phyloP scores from a whole-genome alignment of 2,797 vertebrate genomes.

The Rallus crepitans region DNA sequence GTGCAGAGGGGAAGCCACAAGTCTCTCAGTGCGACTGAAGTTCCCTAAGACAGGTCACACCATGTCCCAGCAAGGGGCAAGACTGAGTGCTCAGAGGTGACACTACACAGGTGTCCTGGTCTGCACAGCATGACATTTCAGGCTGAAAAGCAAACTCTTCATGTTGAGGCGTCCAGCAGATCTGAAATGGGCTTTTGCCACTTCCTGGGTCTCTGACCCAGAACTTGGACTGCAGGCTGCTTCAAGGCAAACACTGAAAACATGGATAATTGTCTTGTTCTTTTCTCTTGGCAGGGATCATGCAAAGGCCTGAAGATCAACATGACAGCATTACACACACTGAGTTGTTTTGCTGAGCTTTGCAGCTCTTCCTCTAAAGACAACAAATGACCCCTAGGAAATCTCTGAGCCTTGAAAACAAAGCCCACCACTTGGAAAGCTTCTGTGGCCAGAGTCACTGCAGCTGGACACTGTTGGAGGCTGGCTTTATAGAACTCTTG shows the following conservation, averaged over 20 bases:
- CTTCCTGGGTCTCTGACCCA: not conserved
- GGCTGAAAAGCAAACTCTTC: not conserved
- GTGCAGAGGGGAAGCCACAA: not conserved
- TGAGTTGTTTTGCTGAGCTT: not conserved
- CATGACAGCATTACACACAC: accelerated
- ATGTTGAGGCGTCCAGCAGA: not conserved
- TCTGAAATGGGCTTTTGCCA: not conserved
- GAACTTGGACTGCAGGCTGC: not conserved
- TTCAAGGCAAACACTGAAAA: not conserved
- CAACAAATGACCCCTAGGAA: not conserved
- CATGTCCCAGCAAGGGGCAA: not conserved
- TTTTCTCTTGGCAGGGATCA: not conserved
- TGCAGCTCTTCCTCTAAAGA: not conserved
- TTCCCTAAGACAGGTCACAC: not conserved
- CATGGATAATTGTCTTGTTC: not conserved
- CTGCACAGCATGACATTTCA: not conserved
- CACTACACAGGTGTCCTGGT: not conserved
- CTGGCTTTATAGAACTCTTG: not conserved
- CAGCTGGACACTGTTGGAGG: not conserved
- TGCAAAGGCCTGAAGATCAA: not conserved
- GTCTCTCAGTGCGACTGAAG: not conserved
- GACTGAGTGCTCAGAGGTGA: not conserved
- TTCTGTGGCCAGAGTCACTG: not conserved
- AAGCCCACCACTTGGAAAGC: not conserved
- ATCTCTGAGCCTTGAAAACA: not conserved